phyloP scores from a whole-genome alignment of 2,113 vertebrate genomes.

The Dryoscopus gambensis region DNA sequence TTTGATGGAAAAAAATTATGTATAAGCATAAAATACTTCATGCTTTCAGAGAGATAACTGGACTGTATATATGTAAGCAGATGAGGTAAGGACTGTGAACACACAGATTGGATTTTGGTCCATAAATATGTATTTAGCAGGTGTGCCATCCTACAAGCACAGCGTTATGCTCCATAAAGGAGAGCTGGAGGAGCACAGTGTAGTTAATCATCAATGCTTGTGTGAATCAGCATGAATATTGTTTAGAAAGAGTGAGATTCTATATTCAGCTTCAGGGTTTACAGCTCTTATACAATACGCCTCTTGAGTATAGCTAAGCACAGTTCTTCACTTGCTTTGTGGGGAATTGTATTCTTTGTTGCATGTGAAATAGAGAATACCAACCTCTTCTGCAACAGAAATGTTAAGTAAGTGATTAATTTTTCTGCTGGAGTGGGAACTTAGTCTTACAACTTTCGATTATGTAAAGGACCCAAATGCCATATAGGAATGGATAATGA shows the following conservation, averaged over 20 bases:
- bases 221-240: background rate
- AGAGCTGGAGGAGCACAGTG: background rate
- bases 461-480: background rate
- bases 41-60: background rate
- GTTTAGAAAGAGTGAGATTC: background rate
- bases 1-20: background rate
- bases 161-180: background rate
- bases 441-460: background rate
- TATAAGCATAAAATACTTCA: background rate
- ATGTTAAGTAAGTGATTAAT: background rate
- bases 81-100: background rate
- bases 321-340: background rate
- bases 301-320: background rate
- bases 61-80: background rate
- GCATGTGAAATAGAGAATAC: background rate
- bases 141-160: background rate
- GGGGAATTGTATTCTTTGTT: background rate
- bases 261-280: background rate
- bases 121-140: background rate
- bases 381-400: background rate
- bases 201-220: slow-evolving; percentile 9
- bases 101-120: background rate
- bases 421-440: background rate
- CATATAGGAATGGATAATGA: background rate
- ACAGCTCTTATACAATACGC: background rate